Base-by-base conservation (phyloP, 1,140 invertebrate species). In the Pachypeltis micranthus region DNA sequence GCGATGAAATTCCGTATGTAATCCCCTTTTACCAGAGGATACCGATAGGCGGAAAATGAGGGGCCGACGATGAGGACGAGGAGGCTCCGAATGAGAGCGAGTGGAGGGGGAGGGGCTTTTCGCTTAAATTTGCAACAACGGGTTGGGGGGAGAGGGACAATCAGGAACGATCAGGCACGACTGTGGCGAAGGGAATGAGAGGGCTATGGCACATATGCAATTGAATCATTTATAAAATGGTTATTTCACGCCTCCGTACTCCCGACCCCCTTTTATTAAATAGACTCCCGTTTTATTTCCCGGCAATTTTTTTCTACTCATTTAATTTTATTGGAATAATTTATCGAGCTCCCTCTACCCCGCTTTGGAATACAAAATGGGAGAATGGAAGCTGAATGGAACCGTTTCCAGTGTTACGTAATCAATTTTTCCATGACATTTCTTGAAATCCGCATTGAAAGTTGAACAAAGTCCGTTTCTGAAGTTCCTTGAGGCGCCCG, bases 1-100 rank as follows among this genome's bases (percentile, higher is more conserved):
- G 10, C 47, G 47, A 51, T 51, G 47, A 51, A 51, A 51, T 51
- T 51, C 47, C 47, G 47, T 16, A 51, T 51, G 47, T 51, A 51
- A 51, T 51, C 47, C 47, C 47, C 47, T 51, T 51, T 51, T 51
- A 21, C 47, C 23, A 51, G 47, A 21, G 19, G 47, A 51, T 21
- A 51, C 47, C 21, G 47, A 51, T 51, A 51, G 47, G 47, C 47
- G 47, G 47, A 51, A 51, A 51, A 51, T 51, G 47, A 10, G 19
- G 10, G 47, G 47, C 12, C 12, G n/a, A n/a, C 34, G 34, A 7
- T n/a, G 7, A n/a, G 34, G n/a, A 39, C 34, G 34, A 39, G n/a
- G 34, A 39, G 34, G n/a, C n/a, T n/a, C n/a, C n/a, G n/a, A n/a
- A n/a, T 10, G 47, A 51, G 47, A 21, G 7, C 47, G 47, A 51